A percentile compares a stretch with the other conserved stretches of the same genome.
Evolutionary conservation across 1,140 invertebrate genomes (phyloP).

Genomic region (Drosophila repletoides): DNA sequence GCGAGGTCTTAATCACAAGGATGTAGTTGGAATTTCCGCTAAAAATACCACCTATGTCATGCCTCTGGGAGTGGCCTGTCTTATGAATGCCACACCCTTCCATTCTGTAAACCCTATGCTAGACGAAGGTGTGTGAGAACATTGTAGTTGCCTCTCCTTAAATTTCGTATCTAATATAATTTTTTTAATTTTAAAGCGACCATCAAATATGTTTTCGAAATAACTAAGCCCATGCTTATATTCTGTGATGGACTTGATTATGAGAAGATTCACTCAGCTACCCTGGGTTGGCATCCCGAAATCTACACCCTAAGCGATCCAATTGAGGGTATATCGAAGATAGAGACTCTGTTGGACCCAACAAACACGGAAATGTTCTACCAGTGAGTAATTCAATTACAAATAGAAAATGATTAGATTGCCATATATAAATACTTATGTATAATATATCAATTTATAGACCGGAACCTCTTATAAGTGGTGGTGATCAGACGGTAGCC

Average conservation of each 20-base stretch:
- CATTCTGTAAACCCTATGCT: constrained; percentile 58
- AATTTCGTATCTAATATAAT: neutral
- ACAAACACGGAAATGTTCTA: constrained; percentile 60
- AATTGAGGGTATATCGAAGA: constrained; percentile 49
- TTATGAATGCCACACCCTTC: constrained; percentile 69
- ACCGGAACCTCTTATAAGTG: constrained; percentile 49
- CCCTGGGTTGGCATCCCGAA: constrained; percentile 53
- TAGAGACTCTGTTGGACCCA: constrained; percentile 59
- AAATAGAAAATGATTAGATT: too few species aligned
- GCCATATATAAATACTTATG: too few species aligned
- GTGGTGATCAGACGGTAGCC: constrained; percentile 64
- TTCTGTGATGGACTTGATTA: constrained; percentile 70
- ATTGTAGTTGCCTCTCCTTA: neutral
- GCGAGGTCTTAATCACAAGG: constrained; percentile 53
- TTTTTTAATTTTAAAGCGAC: constrained; percentile 24
- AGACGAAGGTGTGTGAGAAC: constrained; percentile 46
- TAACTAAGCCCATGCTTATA: constrained; percentile 64
- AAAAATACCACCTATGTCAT: constrained; percentile 66
- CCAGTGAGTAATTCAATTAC: constrained; percentile 42
- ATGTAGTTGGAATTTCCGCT: constrained; percentile 68
- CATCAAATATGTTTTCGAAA: constrained; percentile 54
- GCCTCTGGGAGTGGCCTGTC: constrained; percentile 61
- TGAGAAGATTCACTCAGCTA: constrained; percentile 57
- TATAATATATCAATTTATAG: too few species aligned
- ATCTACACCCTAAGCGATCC: constrained; percentile 57